Conservation (phyloP, 2,888 invertebrate species). For the Lamellibrachia columna region DNA sequence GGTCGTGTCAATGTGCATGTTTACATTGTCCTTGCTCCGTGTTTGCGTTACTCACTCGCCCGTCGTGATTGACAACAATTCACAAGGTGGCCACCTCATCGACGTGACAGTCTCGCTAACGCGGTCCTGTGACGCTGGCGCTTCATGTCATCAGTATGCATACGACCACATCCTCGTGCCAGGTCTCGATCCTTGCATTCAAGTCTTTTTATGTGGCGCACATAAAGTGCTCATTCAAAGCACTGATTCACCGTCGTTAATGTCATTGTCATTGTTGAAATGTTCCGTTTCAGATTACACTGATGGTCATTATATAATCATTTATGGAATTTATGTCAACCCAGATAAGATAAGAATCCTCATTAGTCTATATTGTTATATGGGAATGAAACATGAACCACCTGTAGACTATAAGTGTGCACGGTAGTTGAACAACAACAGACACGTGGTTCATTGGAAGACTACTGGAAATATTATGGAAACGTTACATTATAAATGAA, state of each 20-base stretch:
- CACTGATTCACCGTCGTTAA: not conserved
- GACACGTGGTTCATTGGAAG: not conserved
- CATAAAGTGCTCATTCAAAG: not conserved
- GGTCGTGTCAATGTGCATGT: conserved; percentile 11
- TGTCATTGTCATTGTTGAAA: not conserved
- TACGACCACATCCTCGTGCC: not conserved
- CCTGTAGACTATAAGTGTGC: not conserved
- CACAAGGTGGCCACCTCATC: not conserved
- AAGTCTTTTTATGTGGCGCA: not conserved
- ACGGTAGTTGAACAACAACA: not conserved
- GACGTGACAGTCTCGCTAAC: not conserved
- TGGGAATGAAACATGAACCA: not conserved
- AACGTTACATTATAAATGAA: not conserved
- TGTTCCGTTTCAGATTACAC: not conserved
- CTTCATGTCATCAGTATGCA: not conserved
- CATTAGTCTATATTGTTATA: not conserved
- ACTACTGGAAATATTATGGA: not conserved
- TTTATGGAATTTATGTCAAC: too few relatives aligned
- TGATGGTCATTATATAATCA: not conserved
- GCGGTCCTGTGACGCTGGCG: not conserved
- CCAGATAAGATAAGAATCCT: not conserved
- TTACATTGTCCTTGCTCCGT: not conserved
- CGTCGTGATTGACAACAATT: not conserved
- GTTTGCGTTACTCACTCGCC: not conserved
- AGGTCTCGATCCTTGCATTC: not conserved